Evolutionary conservation across 2,113 vertebrate genomes (phyloP).

Genomic region (Saimiri boliviensis): DNA sequence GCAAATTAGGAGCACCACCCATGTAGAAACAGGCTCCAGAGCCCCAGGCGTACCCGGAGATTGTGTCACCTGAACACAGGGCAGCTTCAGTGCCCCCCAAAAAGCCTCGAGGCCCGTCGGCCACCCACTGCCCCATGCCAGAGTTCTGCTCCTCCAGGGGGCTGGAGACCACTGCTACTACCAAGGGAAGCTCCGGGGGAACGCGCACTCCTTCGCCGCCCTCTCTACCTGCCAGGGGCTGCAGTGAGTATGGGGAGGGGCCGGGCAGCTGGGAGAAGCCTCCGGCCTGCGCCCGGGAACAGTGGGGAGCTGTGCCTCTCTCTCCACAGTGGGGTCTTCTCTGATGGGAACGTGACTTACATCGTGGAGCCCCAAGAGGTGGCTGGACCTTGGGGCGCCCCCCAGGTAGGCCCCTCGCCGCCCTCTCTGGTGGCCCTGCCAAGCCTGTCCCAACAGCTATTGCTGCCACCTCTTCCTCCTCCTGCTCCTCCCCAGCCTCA

Average conservation of each 20-base stretch:
- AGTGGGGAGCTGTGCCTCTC: neutral
- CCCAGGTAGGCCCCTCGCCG: slow-evolving; percentile 76
- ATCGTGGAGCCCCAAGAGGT: slow-evolving; percentile 87
- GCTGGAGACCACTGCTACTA: slow-evolving; percentile 96
- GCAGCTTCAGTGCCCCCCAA: neutral
- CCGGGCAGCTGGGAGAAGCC: rapidly evolving
- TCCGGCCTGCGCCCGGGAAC: neutral
- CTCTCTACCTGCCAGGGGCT: slow-evolving; percentile 95
- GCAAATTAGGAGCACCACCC: neutral
- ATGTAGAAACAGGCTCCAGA: neutral
- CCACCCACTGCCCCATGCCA: neutral
- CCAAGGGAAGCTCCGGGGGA: slow-evolving; percentile 91
- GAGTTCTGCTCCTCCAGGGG: slow-evolving; percentile 82
- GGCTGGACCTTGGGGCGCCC: slow-evolving; percentile 45
- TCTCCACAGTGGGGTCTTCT: slow-evolving; percentile 92
- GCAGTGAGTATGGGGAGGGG: slow-evolving; percentile 83
- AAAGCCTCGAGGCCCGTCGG: neutral
- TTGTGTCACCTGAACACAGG: neutral
- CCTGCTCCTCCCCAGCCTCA: slow-evolving; percentile 44
- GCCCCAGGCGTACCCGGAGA: neutral
- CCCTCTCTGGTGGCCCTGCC: neutral
- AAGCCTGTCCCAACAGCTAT: neutral
- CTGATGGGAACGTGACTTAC: slow-evolving; percentile 91
- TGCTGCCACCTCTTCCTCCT: neutral
- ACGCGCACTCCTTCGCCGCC: slow-evolving; percentile 89